Base-by-base conservation (phyloP, 2,888 invertebrate species). In the Megaustenia siamemsis region DNA sequence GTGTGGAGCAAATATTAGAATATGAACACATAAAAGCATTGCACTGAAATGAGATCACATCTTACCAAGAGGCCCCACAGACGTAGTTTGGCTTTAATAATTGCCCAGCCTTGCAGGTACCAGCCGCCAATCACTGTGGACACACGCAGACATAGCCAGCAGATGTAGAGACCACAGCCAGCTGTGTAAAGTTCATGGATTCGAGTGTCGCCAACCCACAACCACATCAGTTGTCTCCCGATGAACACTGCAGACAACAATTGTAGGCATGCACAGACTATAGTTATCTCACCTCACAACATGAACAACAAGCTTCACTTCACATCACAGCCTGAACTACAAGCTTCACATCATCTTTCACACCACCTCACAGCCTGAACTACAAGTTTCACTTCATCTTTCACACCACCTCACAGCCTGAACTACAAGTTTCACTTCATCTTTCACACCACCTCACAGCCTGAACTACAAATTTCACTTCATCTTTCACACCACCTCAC, bases 151-250 rank as follows among this genome's bases (percentile, higher is more conserved):
- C 96, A 94, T 86, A 98, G 95, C 98, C 99, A 99, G 94, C 98
- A 98, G 28, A 98, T 95, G 94, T 99, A 99, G 88, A 98, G 96
- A 8, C 99, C 97, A 93, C 97, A 97, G 0, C 98, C 98, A 0
- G 98, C 97, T 0, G 99, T 99, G 93, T 99, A 99, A 6, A 99
- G 94, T 94, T 99, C 99, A 94, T 99, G 99, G 0, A 98, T 97
- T 87, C 94, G 94, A 3, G 93, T 94, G 63, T 96, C 96, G 1
- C 96, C 96, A 90, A 97, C 95, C 97, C 97, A 97, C 8, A 98
- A 91, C 0, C 97, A 96, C 97, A 98, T 97, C 35, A 98, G 96
- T 90, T 96, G 96, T 24, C 98, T 96, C 1, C 98, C 98, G 87
- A 98, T 95, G 94, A 97, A 97, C 24, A 98, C 98, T 94, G 90